These are phyloP conservation scores for Rousettus leschenaultii DNA, from an alignment of 2,113 vertebrate genomes.

Conservation along the genomic window DNA sequence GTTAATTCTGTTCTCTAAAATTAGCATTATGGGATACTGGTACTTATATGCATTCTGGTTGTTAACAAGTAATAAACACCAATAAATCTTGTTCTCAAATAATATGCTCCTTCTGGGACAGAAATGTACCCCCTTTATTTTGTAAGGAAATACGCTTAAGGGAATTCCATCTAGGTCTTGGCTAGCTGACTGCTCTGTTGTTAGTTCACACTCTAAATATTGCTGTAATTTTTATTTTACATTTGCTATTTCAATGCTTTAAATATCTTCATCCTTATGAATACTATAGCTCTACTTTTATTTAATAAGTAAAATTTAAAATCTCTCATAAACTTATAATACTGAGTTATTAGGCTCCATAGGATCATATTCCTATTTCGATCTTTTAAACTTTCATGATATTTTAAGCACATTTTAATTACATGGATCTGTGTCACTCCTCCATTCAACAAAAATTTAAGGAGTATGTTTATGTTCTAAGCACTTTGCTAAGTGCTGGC, in stretches of 20 bases:
- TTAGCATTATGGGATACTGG: neutral
- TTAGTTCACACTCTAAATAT: neutral
- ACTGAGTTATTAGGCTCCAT: neutral
- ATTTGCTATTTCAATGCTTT: slow-evolving; percentile 25
- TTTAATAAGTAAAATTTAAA: slow-evolving; percentile 42
- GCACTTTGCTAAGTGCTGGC: neutral
- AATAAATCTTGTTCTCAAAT: slow-evolving; percentile 34
- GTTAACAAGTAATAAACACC: neutral
- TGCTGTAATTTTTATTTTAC: slow-evolving; percentile 3
- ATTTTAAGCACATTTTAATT: slow-evolving; percentile 43
- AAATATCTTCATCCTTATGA: neutral
- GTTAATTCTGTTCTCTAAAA: slow-evolving; percentile 7
- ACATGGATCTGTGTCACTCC: neutral
- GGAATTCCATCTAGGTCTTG: neutral
- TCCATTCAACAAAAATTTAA: neutral
- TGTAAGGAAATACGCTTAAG: slow-evolving; percentile 10
- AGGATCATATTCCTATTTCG: neutral
- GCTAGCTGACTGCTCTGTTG: neutral
- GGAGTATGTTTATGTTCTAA: neutral
- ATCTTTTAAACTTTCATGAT: slow-evolving; percentile 14
- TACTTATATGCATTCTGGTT: neutral
- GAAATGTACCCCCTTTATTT: neutral
- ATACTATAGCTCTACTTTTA: neutral
- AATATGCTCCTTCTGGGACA: neutral
- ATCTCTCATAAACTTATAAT: neutral